These are phyloP conservation scores for Origma solitaria DNA, from an alignment of 2,113 vertebrate genomes.

Conservation along the genomic window DNA sequence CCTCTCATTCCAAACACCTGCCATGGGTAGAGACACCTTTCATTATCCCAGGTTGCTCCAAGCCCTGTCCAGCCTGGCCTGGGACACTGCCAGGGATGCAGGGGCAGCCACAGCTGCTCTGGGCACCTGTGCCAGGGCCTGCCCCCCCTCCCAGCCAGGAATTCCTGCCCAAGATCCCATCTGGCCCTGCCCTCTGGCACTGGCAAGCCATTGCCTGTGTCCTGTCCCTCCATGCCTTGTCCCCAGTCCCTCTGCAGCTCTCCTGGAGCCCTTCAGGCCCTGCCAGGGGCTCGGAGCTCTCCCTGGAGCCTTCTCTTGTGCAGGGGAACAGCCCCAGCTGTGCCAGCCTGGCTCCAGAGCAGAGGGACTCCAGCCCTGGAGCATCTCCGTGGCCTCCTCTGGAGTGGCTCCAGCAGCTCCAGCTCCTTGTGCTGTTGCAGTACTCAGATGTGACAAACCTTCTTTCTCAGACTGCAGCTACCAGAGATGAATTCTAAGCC, in stretches of 20 bases:
- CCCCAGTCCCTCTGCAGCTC: not conserved
- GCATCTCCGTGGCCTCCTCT: not conserved
- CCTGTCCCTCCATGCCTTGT: not conserved
- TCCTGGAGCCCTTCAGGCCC: not conserved
- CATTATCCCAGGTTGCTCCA: rapidly evolving
- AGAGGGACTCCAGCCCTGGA: not conserved
- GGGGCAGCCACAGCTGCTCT: not conserved
- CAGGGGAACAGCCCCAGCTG: not conserved
- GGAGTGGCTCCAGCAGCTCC: not conserved
- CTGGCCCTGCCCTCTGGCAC: not conserved
- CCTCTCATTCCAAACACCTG: not conserved
- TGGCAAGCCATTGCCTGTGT: not conserved
- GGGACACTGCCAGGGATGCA: not conserved
- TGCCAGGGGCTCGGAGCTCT: not conserved
- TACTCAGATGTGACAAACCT: not conserved
- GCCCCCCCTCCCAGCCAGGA: rapidly evolving
- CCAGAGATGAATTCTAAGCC: not conserved
- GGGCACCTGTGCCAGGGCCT: not conserved
- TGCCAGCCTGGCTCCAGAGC: not conserved
- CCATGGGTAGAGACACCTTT: rapidly evolving
- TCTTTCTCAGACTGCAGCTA: not conserved
- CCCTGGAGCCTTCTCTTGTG: not conserved
- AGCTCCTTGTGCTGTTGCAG: rapidly evolving
- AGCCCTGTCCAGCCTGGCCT: rapidly evolving
- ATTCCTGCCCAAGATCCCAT: not conserved